Evolutionary conservation across 2,797 vertebrate species (phyloP), one percentile per base, ranked within the genome.

Genomic region (Sphaeramia orbicularis): DNA sequence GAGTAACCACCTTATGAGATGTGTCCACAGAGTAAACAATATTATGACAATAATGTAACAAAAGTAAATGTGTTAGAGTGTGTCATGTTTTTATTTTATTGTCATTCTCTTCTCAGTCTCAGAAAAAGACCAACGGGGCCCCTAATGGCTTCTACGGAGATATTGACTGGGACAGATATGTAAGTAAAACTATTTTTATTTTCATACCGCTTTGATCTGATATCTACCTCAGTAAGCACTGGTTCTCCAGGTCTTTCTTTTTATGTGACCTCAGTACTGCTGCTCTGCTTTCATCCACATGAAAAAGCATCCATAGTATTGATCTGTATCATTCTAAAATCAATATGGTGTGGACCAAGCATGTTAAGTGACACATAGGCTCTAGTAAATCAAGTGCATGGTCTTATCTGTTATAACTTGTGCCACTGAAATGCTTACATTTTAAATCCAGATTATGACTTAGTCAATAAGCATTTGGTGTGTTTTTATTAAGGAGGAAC

Each of bases 111-210:
- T 78, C 15, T 80, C 57, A 92, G 90, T 78, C 92, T 76, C 95
- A 98, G 95, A 99, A 95, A 93, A 98, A 95, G 90, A 93, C 93
- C 19, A 99, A 99, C 0, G 98, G 97, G 13, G 95, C 97, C 67
- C 96, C 95, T 0, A 99, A 99, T 86, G 98, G 98, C 77, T 99
- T 99, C 91, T 97, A 95, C 3, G 96, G 94, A 0, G 98, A 99
- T 89, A 99, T 99, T 19, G 98, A 99, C 91, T 99, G 98, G 98
- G 97, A 99, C 57, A 94, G 98, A 97, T 99, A 98, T 0, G 98
- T 99, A 87, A 98, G 97, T 96, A 88, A 45, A 42, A 2, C 6
- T 14, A 6, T 54, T 60, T 43, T 44, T 54, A 37, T 36, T 69
- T 47, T 11, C 24, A 15, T 24, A 1, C 10, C 44, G 10, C 40